Conservation (phyloP, 2,797 vertebrate genomes). For the Chaenodraco wilsoni region DNA sequence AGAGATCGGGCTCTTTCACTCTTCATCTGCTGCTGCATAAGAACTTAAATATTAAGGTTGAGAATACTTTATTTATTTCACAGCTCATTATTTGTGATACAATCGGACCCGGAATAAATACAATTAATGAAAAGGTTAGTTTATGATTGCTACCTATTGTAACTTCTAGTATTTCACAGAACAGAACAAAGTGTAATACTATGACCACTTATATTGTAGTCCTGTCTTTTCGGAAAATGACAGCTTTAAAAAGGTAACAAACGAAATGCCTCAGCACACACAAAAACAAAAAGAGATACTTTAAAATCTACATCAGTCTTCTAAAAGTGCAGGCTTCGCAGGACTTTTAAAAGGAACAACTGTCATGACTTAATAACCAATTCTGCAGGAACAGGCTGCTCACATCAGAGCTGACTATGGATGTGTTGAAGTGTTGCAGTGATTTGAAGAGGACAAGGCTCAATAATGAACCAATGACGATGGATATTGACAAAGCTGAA, state of each 20-base stretch:
- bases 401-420: slow-evolving; percentile 39
- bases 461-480: slow-evolving; percentile 38
- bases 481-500: slow-evolving; percentile 43
- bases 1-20: slow-evolving; percentile 6
- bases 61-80: not conserved
- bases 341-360: slow-evolving; percentile 44
- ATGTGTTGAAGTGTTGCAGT: slow-evolving; percentile 17
- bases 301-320: slow-evolving; percentile 6
- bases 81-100: not conserved
- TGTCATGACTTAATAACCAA: slow-evolving; percentile 55
- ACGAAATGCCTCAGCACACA: not conserved
- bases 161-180: not conserved
- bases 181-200: not conserved
- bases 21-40: slow-evolving; percentile 2
- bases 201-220: slow-evolving; percentile 16
- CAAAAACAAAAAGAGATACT: slow-evolving; percentile 17
- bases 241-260: slow-evolving; percentile 17
- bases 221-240: slow-evolving; percentile 2
- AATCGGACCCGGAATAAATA: not conserved
- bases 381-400: slow-evolving; percentile 38
- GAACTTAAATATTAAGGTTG: slow-evolving; percentile 5
- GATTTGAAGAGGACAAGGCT: slow-evolving; percentile 41
- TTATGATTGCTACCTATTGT: not conserved
- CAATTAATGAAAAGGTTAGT: slow-evolving; percentile 11
- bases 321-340: slow-evolving; percentile 22